These are phyloP conservation scores for Merops nubicus DNA, from an alignment of 2,113 vertebrate genomes.

Conservation along the genomic window DNA sequence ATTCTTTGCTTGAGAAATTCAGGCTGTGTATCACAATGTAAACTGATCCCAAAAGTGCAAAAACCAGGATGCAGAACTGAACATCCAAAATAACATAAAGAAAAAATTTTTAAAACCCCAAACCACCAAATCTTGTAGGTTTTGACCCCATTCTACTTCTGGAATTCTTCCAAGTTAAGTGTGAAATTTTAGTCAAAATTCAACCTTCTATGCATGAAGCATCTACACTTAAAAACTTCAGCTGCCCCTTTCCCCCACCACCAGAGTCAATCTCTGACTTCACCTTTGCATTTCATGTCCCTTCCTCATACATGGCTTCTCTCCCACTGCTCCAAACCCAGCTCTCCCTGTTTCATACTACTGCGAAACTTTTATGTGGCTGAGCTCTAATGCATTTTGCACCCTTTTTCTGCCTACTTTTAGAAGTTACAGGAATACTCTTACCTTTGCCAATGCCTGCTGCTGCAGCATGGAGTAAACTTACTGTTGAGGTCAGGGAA, in stretches of 20 bases:
- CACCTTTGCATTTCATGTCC: neutral
- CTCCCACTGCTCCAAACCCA: neutral
- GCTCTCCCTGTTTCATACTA: neutral
- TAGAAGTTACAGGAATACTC: neutral
- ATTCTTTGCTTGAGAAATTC: neutral
- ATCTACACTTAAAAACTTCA: neutral
- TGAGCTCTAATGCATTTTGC: neutral
- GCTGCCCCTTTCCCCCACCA: fast-evolving
- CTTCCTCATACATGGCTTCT: neutral
- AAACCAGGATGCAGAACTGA: neutral
- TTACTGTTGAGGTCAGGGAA: neutral
- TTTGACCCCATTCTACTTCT: neutral
- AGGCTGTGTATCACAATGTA: neutral
- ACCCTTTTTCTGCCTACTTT: neutral
- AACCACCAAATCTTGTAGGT: neutral
- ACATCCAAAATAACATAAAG: neutral
- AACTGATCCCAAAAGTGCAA: neutral
- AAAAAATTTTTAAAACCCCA: neutral
- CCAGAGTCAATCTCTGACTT: neutral
- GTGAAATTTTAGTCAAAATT: neutral
- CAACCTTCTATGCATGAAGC: neutral
- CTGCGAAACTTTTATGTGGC: neutral
- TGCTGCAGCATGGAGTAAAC: neutral
- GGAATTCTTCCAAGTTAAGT: neutral
- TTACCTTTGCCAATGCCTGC: neutral